Conservation (phyloP, 2,888 invertebrate genomes). For the Strigamia crassipes region DNA sequence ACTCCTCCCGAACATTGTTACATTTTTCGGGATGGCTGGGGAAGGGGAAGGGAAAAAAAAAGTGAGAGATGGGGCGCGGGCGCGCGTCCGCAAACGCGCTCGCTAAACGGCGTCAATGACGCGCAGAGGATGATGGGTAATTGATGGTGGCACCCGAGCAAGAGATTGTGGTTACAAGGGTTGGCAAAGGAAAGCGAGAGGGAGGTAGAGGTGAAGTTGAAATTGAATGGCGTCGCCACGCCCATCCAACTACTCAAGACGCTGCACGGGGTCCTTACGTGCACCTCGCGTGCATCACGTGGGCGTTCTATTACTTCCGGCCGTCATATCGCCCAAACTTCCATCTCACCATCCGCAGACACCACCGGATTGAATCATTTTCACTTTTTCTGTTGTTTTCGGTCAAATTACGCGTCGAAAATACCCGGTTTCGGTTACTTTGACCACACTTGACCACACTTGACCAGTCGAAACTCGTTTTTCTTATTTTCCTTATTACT, state of each 20-base stretch:
- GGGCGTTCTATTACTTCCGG: neutral
- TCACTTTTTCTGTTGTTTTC: neutral
- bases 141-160: constrained; percentile 30
- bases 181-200: neutral
- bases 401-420: no score
- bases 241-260: constrained; percentile 6
- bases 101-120: constrained; percentile 30
- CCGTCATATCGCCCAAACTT: neutral
- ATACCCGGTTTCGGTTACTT: no score
- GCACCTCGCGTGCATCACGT: constrained; percentile 7
- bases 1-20: neutral
- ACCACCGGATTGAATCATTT: neutral
- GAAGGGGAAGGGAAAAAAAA: neutral
- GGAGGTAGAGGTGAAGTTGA: neutral
- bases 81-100: constrained; percentile 21
- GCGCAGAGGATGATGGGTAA: constrained; percentile 30
- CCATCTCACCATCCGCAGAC: neutral
- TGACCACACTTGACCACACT: no score
- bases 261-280: neutral
- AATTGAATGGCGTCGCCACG: constrained; percentile 26
- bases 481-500: no score
- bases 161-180: constrained; percentile 30
- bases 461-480: no score
- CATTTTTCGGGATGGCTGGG: neutral
- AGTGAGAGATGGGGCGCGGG: neutral